Evolutionary conservation across 2,797 vertebrate genomes (phyloP).

Genomic region (Adelosebastes latens): DNA sequence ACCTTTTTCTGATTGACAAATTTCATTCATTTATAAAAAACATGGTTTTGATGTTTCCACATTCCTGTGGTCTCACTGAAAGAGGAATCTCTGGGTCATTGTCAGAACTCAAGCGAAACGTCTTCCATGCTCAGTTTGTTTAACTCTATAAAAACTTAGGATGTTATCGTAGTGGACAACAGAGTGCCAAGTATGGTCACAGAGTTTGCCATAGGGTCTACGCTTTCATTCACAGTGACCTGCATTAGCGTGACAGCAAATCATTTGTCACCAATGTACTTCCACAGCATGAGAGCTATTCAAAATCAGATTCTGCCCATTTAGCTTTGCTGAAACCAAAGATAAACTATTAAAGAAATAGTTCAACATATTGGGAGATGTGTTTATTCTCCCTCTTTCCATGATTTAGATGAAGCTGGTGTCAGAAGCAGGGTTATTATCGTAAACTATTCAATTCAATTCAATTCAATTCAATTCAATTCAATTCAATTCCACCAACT

Average conservation of each 20-base stretch:
- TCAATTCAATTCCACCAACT: no score
- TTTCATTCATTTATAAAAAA: neutral
- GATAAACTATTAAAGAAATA: neutral
- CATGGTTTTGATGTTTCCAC: constrained; percentile 8
- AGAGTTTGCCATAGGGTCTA: neutral
- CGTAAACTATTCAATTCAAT: no score
- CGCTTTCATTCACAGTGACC: neutral
- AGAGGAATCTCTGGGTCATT: neutral
- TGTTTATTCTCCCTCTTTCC: neutral
- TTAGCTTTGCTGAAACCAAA: neutral
- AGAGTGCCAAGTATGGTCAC: constrained; percentile 18
- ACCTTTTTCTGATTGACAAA: neutral
- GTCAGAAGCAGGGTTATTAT: neutral
- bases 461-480: no score
- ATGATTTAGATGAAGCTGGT: neutral
- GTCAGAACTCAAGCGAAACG: neutral
- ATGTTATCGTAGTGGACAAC: constrained; percentile 2
- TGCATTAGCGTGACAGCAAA: neutral
- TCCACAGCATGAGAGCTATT: neutral
- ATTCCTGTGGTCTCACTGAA: neutral
- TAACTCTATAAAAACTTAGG: neutral
- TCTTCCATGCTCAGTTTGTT: constrained; percentile 18
- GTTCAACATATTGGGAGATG: no score
- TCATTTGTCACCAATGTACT: neutral
- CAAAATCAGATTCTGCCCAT: neutral